Conservation (phyloP, 2,113 vertebrate genomes). For the Anarhynchus alexandrinus region DNA sequence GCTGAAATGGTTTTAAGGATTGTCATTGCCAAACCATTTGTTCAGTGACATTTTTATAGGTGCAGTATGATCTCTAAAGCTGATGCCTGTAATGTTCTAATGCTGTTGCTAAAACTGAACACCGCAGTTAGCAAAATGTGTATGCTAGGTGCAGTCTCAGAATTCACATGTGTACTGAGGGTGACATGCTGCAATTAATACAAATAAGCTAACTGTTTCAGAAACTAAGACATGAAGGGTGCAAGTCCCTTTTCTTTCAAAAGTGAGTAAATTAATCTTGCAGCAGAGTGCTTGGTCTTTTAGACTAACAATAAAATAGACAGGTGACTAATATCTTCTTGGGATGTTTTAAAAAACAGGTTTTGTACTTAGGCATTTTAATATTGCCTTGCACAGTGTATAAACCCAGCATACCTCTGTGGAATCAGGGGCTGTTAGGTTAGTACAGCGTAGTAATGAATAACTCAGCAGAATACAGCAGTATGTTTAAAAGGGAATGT, state of each 20-base stretch:
- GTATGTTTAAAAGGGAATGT: background rate
- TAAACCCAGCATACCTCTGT: background rate
- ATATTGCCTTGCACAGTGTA: background rate
- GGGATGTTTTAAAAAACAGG: background rate
- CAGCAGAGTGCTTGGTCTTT: background rate
- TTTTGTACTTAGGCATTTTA: background rate
- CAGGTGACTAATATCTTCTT: background rate
- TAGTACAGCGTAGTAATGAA: background rate
- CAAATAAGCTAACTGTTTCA: background rate
- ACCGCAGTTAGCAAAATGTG: background rate
- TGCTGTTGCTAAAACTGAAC: background rate
- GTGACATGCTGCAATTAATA: background rate
- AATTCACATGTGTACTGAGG: background rate
- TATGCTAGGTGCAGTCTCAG: background rate
- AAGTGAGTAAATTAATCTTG: background rate
- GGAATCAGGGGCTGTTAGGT: background rate
- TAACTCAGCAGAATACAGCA: background rate
- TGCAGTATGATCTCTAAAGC: background rate
- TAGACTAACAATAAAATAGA: background rate
- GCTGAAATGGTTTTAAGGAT: background rate
- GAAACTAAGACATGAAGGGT: background rate
- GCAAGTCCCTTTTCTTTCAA: background rate
- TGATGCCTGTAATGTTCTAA: background rate
- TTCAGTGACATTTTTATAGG: background rate
- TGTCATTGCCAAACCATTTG: background rate